Conservation (phyloP, 2,797 vertebrate genomes). For the Lemur catta region DNA sequence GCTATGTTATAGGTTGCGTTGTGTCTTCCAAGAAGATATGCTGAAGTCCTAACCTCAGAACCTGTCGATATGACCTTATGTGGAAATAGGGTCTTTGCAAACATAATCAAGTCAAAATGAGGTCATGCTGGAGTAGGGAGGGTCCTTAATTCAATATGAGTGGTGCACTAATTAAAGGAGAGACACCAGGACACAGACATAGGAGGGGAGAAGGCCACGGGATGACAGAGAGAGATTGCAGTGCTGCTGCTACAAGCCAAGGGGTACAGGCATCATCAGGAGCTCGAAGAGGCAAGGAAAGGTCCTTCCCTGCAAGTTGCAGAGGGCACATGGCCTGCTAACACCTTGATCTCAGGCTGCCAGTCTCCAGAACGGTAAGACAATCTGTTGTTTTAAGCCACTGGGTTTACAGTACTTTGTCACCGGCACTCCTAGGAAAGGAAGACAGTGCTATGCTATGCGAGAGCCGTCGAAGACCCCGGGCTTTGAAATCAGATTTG, state of each 20-base stretch:
- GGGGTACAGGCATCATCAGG: too few relatives aligned
- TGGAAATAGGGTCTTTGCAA: not conserved
- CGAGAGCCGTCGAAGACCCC: not conserved
- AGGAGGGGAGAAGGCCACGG: not conserved
- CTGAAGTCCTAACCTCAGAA: too few relatives aligned
- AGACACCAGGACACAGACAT: not conserved
- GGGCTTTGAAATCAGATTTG: not conserved
- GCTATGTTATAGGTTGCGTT: not conserved
- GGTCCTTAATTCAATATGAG: not conserved
- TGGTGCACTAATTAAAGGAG: not conserved
- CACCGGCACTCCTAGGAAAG: not conserved
- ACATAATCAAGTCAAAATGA: not conserved
- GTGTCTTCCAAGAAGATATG: not conserved
- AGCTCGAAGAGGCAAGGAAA: not conserved
- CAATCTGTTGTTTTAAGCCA: not conserved
- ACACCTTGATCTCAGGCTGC: not conserved
- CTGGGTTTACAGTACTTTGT: not conserved
- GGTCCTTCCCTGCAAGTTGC: not conserved
- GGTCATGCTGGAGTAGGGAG: not conserved
- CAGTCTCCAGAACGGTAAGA: not conserved
- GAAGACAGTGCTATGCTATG: accelerated
- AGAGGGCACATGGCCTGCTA: not conserved
- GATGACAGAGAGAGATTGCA: not conserved
- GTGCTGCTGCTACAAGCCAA: accelerated
- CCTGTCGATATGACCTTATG: not conserved